A percentile compares a stretch with the other conserved stretches of the same genome.
Conservation (phyloP, 2,113 vertebrate genomes). For the Rhynchomys soricoides region DNA sequence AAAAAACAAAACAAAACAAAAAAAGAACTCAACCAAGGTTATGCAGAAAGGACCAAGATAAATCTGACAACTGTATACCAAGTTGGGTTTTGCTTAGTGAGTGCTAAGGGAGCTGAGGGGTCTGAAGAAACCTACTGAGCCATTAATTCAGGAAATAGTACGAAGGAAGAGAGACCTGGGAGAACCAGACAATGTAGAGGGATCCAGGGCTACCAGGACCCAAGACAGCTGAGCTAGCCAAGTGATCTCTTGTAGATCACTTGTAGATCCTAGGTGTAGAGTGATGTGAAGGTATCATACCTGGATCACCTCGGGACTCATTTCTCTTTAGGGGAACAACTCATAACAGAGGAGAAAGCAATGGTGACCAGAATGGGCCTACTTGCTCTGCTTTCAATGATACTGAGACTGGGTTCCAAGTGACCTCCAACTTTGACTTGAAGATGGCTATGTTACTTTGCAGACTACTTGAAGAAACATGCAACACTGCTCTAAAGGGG, state of each 20-base stretch:
- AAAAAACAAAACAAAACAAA: too few species aligned
- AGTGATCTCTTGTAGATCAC: too few species aligned
- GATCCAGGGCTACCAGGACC: accelerated
- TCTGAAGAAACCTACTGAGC: neutral
- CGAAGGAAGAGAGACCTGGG: neutral
- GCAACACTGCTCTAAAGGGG: neutral
- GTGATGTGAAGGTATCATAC: neutral
- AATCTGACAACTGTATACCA: accelerated
- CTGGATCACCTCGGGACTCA: neutral
- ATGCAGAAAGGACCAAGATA: neutral
- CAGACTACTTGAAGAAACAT: neutral
- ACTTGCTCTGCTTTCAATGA: neutral
- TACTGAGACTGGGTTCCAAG: neutral
- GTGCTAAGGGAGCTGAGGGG: neutral
- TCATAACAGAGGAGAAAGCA: too few species aligned
- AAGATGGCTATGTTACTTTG: neutral
- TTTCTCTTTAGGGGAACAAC: neutral
- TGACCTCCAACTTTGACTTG: neutral
- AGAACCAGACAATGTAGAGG: neutral
- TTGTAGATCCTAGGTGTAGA: too few species aligned
- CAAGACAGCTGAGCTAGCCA: accelerated
- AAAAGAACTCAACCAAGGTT: neutral
- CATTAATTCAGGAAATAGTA: neutral
- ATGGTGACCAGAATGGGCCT: neutral
- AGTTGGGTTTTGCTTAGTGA: neutral